Percentiles rank a stretch among this genome's conserved stretches.
Evolutionary conservation across 2,888 invertebrate species (phyloP).

Genomic region (Pachliopta kotzebuea): DNA sequence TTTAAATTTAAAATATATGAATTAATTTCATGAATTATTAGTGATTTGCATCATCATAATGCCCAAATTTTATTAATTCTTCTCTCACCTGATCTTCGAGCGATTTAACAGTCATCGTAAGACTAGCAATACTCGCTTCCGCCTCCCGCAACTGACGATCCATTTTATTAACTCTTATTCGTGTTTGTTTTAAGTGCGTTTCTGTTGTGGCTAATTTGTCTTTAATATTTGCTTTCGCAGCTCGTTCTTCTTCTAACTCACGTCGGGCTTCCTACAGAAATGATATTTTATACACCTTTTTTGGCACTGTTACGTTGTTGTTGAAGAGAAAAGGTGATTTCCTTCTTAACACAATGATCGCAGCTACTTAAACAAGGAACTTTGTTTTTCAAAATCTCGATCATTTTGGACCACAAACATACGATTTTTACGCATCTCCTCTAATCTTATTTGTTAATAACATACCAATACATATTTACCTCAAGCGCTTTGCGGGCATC

Average conservation of each 20-base stretch:
- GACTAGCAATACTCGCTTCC: conserved; percentile 65
- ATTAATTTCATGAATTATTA: background rate
- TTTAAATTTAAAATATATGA: conserved; percentile 32
- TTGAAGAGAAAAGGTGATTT: no score
- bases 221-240: conserved; percentile 47
- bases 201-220: conserved; percentile 61
- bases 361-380: no score
- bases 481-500: conserved; percentile 48
- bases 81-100: conserved; percentile 66
- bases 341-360: no score
- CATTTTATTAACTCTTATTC: conserved; percentile 62
- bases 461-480: conserved; percentile 37
- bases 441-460: background rate
- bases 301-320: no score
- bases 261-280: conserved; percentile 46
- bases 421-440: background rate
- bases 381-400: no score
- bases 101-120: conserved; percentile 65
- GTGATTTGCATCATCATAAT: background rate
- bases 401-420: no score
- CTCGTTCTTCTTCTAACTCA: conserved; percentile 61
- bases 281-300: background rate
- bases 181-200: conserved; percentile 59
- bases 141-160: conserved; percentile 69
- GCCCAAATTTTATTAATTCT: background rate